Conservation (phyloP, 2,797 vertebrate genomes). For the Coccyzus lansbergi region DNA sequence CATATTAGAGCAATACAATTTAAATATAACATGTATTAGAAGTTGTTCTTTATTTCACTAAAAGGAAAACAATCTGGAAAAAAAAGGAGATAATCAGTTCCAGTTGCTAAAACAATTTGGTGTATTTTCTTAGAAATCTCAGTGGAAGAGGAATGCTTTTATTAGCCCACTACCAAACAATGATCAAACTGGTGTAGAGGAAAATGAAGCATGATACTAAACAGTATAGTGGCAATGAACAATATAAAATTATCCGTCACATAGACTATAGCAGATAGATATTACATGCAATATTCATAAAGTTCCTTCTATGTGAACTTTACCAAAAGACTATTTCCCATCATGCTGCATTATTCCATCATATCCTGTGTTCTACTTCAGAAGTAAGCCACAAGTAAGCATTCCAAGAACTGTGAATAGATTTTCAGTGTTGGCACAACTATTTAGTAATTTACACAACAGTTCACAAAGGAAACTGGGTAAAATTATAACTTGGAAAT, state of each 20-base stretch:
- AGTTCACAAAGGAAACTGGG: constrained; percentile 5
- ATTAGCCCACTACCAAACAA: constrained; percentile 26
- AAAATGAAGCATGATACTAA: constrained; percentile 31
- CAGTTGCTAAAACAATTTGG: constrained; percentile 37
- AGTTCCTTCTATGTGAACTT: background rate
- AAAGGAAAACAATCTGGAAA: background rate
- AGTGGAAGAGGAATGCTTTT: constrained; percentile 14
- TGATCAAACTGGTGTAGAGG: constrained; percentile 11
- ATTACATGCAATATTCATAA: background rate
- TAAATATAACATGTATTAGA: constrained; percentile 56
- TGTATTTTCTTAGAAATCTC: constrained; percentile 47
- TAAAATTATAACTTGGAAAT: constrained; percentile 48
- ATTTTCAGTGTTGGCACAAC: constrained; percentile 28
- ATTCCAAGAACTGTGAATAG: constrained; percentile 30
- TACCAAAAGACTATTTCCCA: background rate
- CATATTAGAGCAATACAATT: constrained; percentile 45
- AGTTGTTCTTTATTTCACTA: constrained; percentile 29
- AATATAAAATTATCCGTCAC: background rate
- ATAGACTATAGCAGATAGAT: background rate
- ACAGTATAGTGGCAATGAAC: background rate
- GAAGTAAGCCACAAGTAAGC: constrained; percentile 32
- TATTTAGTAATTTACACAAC: constrained; percentile 37
- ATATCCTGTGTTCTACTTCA: background rate
- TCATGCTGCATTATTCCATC: background rate
- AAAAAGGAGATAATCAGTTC: constrained; percentile 8